A percentile compares a stretch with the other conserved stretches of the same genome.
Evolutionary conservation across 2,888 invertebrate genomes (phyloP).

Genomic region (Diaphora mendica): DNA sequence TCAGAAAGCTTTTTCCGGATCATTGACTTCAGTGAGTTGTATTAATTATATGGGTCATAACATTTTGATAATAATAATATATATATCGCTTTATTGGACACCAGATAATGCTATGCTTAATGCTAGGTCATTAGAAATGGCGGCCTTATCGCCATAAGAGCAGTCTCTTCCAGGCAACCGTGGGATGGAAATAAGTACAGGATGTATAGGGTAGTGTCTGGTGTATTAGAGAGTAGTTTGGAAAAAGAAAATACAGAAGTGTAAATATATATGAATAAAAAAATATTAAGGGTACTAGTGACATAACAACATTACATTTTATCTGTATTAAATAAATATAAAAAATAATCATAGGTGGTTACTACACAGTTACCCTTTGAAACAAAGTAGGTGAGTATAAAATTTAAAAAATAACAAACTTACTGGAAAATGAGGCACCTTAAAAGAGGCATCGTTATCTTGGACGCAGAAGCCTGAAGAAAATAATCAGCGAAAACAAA

Average conservation of each 20-base stretch:
- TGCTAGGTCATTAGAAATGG: no score
- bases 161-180: no score
- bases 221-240: no score
- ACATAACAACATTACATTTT: slow-evolving; percentile 31
- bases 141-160: no score
- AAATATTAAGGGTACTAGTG: no score
- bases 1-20: slow-evolving; percentile 25
- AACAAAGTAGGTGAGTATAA: slow-evolving; percentile 56
- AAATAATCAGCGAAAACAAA: slow-evolving; percentile 73
- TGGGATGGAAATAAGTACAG: no score
- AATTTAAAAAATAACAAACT: slow-evolving; percentile 72
- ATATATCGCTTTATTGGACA: no score
- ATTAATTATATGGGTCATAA: slow-evolving; percentile 33
- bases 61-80: no score
- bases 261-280: no score
- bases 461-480: slow-evolving; percentile 63
- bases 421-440: slow-evolving; percentile 72
- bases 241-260: no score
- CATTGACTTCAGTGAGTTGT: slow-evolving; percentile 30
- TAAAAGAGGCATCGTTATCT: slow-evolving; percentile 73
- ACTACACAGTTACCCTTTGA: slow-evolving; percentile 44
- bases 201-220: no score
- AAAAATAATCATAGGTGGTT: slow-evolving; percentile 45
- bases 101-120: no score
- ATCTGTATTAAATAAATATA: slow-evolving; percentile 36